phyloP scores from a whole-genome alignment of 2,888 invertebrate genomes.

The Drosophila picticornis region DNA sequence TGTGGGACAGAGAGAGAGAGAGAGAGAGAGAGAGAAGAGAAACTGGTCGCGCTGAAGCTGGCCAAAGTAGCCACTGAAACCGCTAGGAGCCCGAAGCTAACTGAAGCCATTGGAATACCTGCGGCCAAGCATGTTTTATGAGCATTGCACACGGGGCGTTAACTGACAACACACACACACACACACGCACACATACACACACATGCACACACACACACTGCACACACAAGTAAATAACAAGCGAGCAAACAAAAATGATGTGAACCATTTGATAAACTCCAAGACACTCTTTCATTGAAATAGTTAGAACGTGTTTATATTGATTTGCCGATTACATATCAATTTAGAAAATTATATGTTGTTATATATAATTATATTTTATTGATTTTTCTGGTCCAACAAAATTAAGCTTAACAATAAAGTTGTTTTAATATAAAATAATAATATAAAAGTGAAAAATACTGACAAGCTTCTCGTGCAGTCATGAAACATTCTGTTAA shows the following conservation, averaged over 20 bases:
- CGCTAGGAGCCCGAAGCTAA: constrained; percentile 13
- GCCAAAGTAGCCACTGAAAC: constrained; percentile 4
- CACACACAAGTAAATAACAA: background rate
- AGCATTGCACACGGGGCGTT: constrained; percentile 28
- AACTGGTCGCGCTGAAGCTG: constrained; percentile 10
- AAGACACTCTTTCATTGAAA: background rate
- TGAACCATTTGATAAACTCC: background rate
- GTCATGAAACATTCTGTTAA: background rate
- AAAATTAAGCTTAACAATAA: background rate
- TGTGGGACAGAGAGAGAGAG: constrained; percentile 21
- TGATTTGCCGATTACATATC: background rate
- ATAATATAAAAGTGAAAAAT: background rate
- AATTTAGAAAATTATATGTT: background rate
- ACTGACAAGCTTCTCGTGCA: background rate
- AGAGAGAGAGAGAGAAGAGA: constrained; percentile 4
- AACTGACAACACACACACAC: constrained; percentile 9
- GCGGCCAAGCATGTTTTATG: constrained; percentile 72
- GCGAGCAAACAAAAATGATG: background rate
- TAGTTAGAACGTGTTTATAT: background rate
- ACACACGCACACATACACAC: background rate
- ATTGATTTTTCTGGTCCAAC: background rate
- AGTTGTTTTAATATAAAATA: background rate
- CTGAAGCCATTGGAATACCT: constrained; percentile 49
- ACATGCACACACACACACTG: background rate
- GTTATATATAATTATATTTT: background rate